phyloP scores from a whole-genome alignment of 2,888 invertebrate genomes.

The Ecdyonurus torrentis region DNA sequence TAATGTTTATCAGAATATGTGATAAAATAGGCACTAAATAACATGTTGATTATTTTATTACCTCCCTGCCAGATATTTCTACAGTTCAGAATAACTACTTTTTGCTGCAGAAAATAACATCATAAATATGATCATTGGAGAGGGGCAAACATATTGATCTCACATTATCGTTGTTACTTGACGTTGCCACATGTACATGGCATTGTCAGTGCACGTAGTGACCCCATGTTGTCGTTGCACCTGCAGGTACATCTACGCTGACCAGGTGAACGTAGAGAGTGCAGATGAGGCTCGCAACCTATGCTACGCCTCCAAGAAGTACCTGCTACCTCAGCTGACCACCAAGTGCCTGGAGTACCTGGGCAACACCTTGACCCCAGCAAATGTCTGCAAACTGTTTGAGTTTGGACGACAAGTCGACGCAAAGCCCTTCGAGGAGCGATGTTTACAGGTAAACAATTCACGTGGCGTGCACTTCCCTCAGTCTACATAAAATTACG shows the following conservation, averaged over 20 bases:
- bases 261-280: background rate
- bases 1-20: too few relatives aligned
- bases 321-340: background rate
- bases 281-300: background rate
- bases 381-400: background rate
- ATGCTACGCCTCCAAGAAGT: background rate
- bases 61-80: too few relatives aligned
- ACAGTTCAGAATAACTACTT: too few relatives aligned
- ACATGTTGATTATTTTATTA: too few relatives aligned
- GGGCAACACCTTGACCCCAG: background rate
- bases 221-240: background rate
- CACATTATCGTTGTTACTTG: too few relatives aligned
- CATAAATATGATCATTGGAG: too few relatives aligned
- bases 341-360: background rate
- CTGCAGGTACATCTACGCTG: background rate
- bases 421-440: background rate
- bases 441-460: background rate
- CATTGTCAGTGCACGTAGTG: background rate
- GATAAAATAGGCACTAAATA: too few relatives aligned
- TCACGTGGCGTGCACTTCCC: too few relatives aligned
- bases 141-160: too few relatives aligned
- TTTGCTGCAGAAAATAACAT: too few relatives aligned
- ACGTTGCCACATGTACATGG: too few relatives aligned
- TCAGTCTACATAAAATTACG: too few relatives aligned
- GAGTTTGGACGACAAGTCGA: background rate